Evolutionary conservation across 1,140 invertebrate genomes (phyloP).

Genomic region (Drosophila pachea): DNA sequence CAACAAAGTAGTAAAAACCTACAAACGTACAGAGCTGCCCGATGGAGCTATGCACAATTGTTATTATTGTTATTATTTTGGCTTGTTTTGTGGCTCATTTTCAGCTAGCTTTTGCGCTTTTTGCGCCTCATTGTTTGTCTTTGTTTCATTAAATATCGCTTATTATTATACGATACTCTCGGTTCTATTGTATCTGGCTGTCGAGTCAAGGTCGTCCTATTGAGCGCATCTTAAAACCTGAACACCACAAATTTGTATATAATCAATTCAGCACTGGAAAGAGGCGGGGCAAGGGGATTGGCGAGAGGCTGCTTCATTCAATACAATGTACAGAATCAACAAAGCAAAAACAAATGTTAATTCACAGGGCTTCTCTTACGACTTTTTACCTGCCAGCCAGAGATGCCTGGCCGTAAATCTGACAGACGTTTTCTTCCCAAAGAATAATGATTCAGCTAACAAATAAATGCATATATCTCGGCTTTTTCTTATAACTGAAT

Average conservation of each 20-base stretch:
- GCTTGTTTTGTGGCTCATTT: slow-evolving; percentile 16
- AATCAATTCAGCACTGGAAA: background rate
- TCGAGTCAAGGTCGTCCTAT: slow-evolving; percentile 53
- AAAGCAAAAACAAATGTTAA: slow-evolving; percentile 1
- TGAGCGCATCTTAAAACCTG: slow-evolving; percentile 56
- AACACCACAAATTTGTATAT: slow-evolving; percentile 24
- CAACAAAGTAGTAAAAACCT: slow-evolving; percentile 48
- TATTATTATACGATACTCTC: slow-evolving; percentile 55
- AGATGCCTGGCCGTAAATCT: slow-evolving; percentile 43
- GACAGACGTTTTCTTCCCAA: slow-evolving; percentile 3
- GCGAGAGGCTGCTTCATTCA: background rate
- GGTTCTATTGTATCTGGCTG: slow-evolving; percentile 29
- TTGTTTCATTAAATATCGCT: slow-evolving; percentile 66
- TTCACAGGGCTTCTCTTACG: slow-evolving; percentile 15
- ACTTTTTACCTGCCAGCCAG: slow-evolving; percentile 3
- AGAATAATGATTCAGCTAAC: slow-evolving; percentile 50
- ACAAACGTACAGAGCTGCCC: slow-evolving; percentile 40
- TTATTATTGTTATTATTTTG: slow-evolving; percentile 56
- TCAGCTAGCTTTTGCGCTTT: slow-evolving; percentile 29
- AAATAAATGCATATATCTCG: slow-evolving; percentile 5
- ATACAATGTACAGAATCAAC: slow-evolving; percentile 1
- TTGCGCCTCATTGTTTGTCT: slow-evolving; percentile 61
- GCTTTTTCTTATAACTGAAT: slow-evolving; percentile 1
- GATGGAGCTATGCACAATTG: slow-evolving; percentile 40
- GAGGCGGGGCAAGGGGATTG: background rate